phyloP scores from a whole-genome alignment of 2,888 invertebrate species.

The Apocheima hispidaria region DNA sequence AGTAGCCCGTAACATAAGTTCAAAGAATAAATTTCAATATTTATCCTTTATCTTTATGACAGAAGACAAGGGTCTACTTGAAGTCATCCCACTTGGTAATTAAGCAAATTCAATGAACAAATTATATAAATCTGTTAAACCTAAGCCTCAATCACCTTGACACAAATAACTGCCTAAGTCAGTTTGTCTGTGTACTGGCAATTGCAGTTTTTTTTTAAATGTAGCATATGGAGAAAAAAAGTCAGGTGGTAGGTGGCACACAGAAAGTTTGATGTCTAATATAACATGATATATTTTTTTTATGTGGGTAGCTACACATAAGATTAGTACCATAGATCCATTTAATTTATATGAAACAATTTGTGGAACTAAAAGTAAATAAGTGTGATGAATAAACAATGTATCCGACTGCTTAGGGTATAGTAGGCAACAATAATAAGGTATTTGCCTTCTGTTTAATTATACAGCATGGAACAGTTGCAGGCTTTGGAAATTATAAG shows the following conservation, averaged over 20 bases:
- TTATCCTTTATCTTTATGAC: background rate
- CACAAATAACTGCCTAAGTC: constrained; percentile 41
- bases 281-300: background rate
- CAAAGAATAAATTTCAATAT: no score
- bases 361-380: background rate
- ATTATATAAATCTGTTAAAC: constrained; percentile 40
- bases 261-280: background rate
- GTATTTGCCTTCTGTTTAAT: no score
- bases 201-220: background rate
- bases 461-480: no score
- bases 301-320: background rate
- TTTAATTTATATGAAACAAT: background rate
- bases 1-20: background rate
- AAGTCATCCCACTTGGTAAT: constrained; percentile 28
- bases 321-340: background rate
- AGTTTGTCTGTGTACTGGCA: constrained; percentile 8
- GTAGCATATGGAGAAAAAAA: background rate
- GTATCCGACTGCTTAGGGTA: background rate
- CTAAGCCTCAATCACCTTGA: constrained; percentile 50
- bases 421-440: background rate
- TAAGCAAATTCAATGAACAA: constrained; percentile 36
- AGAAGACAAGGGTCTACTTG: background rate
- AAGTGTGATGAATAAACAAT: background rate
- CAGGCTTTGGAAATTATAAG: background rate
- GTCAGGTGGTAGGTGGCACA: no score